phyloP scores from a whole-genome alignment of 2,797 vertebrate species.

The Trachurus trachurus region DNA sequence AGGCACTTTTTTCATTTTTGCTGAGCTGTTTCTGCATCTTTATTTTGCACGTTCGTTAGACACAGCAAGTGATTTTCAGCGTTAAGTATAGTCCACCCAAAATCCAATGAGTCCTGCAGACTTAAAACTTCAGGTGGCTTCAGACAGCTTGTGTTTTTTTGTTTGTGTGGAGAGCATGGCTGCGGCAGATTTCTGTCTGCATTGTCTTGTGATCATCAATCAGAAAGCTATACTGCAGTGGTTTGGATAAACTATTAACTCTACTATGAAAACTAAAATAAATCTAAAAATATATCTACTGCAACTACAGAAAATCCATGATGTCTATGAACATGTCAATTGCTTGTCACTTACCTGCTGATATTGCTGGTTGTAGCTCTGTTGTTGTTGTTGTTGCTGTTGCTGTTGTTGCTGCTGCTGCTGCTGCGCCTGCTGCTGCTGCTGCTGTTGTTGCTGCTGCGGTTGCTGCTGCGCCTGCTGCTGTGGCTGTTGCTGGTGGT shows the following conservation, averaged over 20 bases:
- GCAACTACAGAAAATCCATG: too few species aligned
- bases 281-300: too few species aligned
- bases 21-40: not conserved
- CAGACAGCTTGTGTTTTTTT: not conserved
- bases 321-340: too few species aligned
- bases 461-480: slow-evolving; percentile 42
- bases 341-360: slow-evolving; percentile 86
- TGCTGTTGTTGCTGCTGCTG: slow-evolving; percentile 37
- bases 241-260: not conserved
- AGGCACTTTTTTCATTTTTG: not conserved
- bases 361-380: slow-evolving; percentile 58
- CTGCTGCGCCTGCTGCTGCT: slow-evolving; percentile 35
- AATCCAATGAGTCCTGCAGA: not conserved
- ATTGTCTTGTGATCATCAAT: not conserved
- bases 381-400: slow-evolving; percentile 42
- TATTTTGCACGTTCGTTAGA: not conserved
- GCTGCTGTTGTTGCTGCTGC: slow-evolving; percentile 39
- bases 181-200: not conserved
- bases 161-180: not conserved
- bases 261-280: not conserved
- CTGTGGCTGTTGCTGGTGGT: slow-evolving; percentile 80
- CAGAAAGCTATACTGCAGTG: too few species aligned
- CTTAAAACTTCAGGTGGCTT: not conserved
- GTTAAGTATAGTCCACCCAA: not conserved
- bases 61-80: not conserved